phyloP scores from a whole-genome alignment of 2,113 vertebrate genomes.

The Silurus meridionalis region DNA sequence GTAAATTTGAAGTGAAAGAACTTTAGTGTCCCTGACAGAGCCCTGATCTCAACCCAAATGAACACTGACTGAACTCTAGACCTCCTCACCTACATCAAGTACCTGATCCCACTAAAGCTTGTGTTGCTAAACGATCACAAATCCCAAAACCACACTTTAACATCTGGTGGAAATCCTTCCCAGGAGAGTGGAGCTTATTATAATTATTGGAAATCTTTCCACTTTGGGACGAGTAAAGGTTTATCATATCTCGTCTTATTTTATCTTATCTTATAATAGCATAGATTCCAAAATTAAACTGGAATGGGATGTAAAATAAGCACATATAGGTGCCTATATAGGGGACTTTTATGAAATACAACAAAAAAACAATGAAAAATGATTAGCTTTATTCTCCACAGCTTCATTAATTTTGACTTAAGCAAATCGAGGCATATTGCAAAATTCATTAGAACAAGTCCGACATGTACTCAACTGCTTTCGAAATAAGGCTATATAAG shows the following conservation, averaged over 20 bases:
- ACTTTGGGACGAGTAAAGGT: no score
- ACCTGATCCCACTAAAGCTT: not conserved
- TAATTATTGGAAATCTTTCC: no score
- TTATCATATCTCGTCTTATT: no score
- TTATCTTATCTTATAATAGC: not conserved
- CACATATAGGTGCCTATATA: not conserved
- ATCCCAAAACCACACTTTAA: not conserved
- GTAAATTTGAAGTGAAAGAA: not conserved
- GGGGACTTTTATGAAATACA: no score
- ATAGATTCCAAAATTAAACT: not conserved
- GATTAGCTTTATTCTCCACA: not conserved
- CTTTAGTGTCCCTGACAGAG: not conserved
- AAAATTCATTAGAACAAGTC: not conserved
- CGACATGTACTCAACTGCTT: not conserved
- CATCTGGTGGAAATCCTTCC: not conserved
- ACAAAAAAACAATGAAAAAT: no score
- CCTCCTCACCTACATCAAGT: not conserved
- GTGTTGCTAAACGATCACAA: not conserved
- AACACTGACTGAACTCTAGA: not conserved
- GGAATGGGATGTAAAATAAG: not conserved
- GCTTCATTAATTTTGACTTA: not conserved
- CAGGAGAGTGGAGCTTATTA: not conserved
- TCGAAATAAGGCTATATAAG: not conserved
- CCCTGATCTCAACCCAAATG: not conserved
- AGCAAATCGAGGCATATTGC: not conserved